These are phyloP conservation scores for Myripristis murdjan DNA, from an alignment of 2,797 vertebrate species.

Conservation along the genomic window DNA sequence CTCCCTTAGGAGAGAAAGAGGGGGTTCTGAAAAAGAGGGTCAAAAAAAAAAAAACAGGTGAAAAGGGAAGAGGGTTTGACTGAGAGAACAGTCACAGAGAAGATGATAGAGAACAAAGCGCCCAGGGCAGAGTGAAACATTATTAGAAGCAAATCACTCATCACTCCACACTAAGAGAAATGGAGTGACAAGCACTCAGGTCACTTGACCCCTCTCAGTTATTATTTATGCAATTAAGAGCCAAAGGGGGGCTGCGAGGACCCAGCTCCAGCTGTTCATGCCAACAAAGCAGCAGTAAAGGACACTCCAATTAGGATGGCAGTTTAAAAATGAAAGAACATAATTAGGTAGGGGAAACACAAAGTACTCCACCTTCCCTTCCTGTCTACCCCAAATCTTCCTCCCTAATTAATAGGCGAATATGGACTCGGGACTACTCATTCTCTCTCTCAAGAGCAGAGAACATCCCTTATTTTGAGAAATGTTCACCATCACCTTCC, in stretches of 20 bases:
- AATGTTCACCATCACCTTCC: background rate
- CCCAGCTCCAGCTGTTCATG: conserved; percentile 3
- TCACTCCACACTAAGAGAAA: conserved; percentile 17
- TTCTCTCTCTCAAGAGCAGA: background rate
- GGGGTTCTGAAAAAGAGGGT: conserved; percentile 31
- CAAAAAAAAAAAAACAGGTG: conserved; percentile 10
- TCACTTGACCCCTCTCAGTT: conserved; percentile 34
- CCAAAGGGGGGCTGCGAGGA: background rate
- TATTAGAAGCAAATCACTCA: conserved; percentile 55
- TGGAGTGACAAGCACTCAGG: conserved; percentile 16
- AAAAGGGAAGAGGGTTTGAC: background rate
- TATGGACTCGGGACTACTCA: background rate
- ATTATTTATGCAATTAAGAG: conserved; percentile 39
- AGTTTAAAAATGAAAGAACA: background rate
- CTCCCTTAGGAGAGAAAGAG: conserved; percentile 18
- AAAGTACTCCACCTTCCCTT: conserved; percentile 11
- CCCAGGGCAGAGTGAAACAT: conserved; percentile 24
- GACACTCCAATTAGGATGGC: background rate
- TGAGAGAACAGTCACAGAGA: conserved; percentile 8
- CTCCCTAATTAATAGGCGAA: conserved; percentile 30
- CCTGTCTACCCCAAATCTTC: conserved; percentile 9
- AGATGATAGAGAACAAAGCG: conserved; percentile 29
- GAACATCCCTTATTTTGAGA: background rate
- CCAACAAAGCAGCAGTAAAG: background rate
- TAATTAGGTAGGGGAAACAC: conserved; percentile 7